Conservation (phyloP, 2,113 vertebrate species). For the Kobus ellipsiprymnus region DNA sequence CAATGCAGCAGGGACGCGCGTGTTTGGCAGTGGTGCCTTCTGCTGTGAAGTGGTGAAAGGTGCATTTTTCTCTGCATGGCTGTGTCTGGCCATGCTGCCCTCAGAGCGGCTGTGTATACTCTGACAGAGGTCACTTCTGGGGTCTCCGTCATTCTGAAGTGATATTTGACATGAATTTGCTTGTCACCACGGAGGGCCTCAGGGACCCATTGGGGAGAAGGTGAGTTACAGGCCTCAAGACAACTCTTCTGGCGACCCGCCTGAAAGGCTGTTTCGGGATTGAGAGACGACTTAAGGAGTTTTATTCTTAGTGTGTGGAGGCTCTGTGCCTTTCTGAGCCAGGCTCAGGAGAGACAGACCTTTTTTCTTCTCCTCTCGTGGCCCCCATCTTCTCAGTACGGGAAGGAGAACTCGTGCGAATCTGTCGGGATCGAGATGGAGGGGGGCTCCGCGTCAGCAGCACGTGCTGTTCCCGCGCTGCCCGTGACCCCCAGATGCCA, state of each 20-base stretch:
- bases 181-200: not conserved
- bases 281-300: no score
- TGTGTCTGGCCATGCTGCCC: not conserved
- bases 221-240: not conserved
- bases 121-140: not conserved
- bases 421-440: not conserved
- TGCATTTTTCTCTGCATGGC: not conserved
- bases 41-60: not conserved
- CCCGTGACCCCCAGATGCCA: rapidly evolving
- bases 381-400: not conserved
- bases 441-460: not conserved
- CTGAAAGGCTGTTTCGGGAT: not conserved
- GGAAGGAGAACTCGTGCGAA: not conserved
- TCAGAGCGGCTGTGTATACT: not conserved
- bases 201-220: not conserved
- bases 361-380: not conserved
- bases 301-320: not conserved
- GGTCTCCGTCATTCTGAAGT: not conserved
- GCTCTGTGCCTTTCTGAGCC: not conserved
- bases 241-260: not conserved
- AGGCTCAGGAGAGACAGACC: not conserved
- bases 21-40: not conserved
- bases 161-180: conserved; percentile 8
- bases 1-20: not conserved
- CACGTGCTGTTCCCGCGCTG: not conserved